A percentile compares a stretch with the other conserved stretches of the same genome.
Conservation (phyloP, 2,797 vertebrate species). For the Neosalanx taihuensis region DNA sequence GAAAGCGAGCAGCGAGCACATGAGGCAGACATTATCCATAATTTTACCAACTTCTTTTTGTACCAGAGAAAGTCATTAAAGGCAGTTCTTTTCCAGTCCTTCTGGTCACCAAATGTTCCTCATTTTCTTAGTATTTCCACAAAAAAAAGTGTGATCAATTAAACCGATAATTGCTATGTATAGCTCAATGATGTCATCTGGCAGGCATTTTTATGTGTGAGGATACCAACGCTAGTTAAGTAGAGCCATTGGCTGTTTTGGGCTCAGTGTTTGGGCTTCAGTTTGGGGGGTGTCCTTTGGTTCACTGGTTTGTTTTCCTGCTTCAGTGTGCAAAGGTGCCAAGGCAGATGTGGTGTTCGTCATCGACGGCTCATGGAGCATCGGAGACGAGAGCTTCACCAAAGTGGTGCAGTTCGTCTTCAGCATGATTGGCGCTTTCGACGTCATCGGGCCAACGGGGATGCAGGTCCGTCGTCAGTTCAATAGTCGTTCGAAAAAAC, state of each 20-base stretch:
- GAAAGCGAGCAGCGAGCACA: slow-evolving; percentile 27
- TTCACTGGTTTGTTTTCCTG: slow-evolving; percentile 30
- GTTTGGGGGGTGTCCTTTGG: slow-evolving; percentile 11
- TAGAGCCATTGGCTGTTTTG: slow-evolving; percentile 23
- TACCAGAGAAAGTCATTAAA: slow-evolving; percentile 45
- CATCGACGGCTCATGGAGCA: slow-evolving; percentile 98
- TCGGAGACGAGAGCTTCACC: slow-evolving; percentile 94
- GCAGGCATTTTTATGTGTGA: slow-evolving; percentile 35
- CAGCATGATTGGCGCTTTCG: slow-evolving; percentile 86
- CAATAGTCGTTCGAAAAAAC: not conserved
- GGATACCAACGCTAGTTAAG: slow-evolving; percentile 34
- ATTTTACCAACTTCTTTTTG: slow-evolving; percentile 28
- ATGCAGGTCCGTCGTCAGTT: slow-evolving; percentile 85
- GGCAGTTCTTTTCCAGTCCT: slow-evolving; percentile 37
- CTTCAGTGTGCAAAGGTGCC: slow-evolving; percentile 93
- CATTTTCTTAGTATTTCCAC: slow-evolving; percentile 32
- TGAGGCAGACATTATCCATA: slow-evolving; percentile 45
- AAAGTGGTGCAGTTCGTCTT: slow-evolving; percentile 93
- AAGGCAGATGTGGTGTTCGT: slow-evolving; percentile 98
- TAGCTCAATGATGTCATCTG: slow-evolving; percentile 31
- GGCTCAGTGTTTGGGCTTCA: slow-evolving; percentile 12
- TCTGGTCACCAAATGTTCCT: slow-evolving; percentile 59
- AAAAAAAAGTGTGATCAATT: slow-evolving; percentile 38
- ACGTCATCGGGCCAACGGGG: slow-evolving; percentile 83
- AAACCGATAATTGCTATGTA: slow-evolving; percentile 44